These are phyloP conservation scores for Dryomyza anilis DNA, from an alignment of 2,888 invertebrate species.

Conservation along the genomic window DNA sequence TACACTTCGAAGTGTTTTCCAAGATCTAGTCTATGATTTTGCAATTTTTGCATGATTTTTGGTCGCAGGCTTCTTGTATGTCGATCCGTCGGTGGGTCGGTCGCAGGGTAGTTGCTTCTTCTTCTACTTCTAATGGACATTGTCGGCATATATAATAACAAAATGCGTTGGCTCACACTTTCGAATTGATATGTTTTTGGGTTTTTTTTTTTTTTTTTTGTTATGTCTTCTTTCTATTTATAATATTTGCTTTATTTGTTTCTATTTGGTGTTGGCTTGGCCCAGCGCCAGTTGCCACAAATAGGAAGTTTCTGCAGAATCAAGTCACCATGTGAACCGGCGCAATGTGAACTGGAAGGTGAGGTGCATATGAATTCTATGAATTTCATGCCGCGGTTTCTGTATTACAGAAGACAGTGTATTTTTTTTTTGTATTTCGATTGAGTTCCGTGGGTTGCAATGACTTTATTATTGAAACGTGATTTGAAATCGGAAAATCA, in stretches of 20 bases:
- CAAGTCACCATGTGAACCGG: conserved; percentile 32
- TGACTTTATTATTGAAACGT: too few species aligned
- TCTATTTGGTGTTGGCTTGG: conserved; percentile 31
- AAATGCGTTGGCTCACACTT: conserved; percentile 39
- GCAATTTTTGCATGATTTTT: neutral
- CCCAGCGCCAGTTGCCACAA: conserved; percentile 24
- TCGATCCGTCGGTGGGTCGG: neutral
- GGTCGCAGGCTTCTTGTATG: neutral
- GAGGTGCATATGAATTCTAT: conserved; percentile 31
- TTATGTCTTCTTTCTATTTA: too few species aligned
- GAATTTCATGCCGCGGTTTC: conserved; percentile 23
- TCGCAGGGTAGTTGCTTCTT: too few species aligned
- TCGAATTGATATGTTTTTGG: neutral
- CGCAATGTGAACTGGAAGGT: conserved; percentile 14
- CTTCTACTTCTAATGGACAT: conserved; percentile 47
- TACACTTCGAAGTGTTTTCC: conserved; percentile 6
- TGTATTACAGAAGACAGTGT: too few species aligned
- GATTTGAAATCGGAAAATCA: too few species aligned
- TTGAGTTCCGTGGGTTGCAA: too few species aligned
- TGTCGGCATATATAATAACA: conserved; percentile 46
- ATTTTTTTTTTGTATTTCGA: too few species aligned
- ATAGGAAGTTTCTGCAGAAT: conserved; percentile 36
- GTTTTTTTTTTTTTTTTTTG: too few species aligned
- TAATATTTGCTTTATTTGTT: too few species aligned
- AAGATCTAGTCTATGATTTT: conserved; percentile 36